Conservation (phyloP, 2,113 vertebrate species). For the Cynocephalus volans region DNA sequence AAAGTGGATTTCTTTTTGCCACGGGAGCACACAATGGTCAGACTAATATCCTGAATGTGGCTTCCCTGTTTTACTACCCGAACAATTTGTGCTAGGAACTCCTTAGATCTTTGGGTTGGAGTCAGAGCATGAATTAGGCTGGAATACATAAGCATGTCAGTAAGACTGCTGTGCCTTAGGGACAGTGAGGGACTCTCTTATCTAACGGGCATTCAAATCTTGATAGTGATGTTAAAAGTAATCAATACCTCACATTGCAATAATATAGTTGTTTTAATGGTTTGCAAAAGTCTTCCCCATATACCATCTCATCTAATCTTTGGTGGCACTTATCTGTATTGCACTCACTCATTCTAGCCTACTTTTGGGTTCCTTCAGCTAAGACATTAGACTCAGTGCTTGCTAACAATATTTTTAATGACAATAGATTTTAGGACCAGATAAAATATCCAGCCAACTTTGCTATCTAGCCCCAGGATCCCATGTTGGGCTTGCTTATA, state of each 20-base stretch:
- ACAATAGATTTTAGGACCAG: neutral
- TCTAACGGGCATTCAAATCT: neutral
- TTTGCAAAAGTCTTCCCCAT: neutral
- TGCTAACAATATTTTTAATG: neutral
- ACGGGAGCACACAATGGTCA: constrained; percentile 90
- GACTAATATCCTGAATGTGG: neutral
- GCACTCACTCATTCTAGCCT: neutral
- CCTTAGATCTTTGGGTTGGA: neutral
- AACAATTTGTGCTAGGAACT: neutral
- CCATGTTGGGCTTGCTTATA: neutral
- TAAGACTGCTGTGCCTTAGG: neutral
- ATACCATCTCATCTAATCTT: neutral
- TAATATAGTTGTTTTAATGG: neutral
- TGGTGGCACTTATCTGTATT: neutral
- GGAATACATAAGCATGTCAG: neutral
- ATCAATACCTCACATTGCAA: neutral
- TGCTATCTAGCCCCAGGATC: neutral
- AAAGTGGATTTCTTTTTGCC: constrained; percentile 85
- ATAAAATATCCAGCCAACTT: neutral
- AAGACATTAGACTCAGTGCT: neutral
- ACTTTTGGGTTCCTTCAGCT: neutral
- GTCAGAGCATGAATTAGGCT: neutral
- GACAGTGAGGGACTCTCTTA: neutral
- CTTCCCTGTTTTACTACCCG: neutral
- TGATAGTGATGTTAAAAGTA: neutral